Percentiles rank a stretch among this genome's conserved stretches.
These are phyloP conservation scores for Formicarius rufipectus DNA, from an alignment of 2,113 vertebrate genomes.

Conservation along the genomic window DNA sequence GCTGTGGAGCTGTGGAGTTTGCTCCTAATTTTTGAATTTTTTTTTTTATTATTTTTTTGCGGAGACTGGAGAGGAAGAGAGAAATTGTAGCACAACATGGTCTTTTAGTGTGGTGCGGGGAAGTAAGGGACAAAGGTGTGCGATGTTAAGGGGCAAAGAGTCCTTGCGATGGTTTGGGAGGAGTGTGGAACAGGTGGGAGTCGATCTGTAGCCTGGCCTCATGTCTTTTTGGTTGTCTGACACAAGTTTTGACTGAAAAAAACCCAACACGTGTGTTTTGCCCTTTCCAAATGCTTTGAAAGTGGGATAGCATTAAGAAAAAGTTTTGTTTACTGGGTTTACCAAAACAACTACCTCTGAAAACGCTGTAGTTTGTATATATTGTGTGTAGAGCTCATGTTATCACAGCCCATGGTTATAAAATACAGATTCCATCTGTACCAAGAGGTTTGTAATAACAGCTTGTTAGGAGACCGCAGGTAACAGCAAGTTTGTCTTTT, in stretches of 20 bases:
- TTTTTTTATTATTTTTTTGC: too few species aligned
- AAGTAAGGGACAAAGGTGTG: background rate
- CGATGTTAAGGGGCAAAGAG: background rate
- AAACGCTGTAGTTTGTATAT: background rate
- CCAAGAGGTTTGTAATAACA: background rate
- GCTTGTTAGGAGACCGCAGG: background rate
- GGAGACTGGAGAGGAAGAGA: background rate
- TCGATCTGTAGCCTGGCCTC: background rate
- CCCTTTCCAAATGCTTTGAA: background rate
- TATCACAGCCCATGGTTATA: background rate
- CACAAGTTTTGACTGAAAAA: background rate
- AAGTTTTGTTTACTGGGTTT: background rate
- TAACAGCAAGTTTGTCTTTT: background rate
- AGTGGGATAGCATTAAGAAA: background rate
- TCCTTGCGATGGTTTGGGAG: background rate
- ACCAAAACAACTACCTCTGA: background rate
- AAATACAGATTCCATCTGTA: background rate
- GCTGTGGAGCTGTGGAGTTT: background rate
- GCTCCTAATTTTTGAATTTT: too few species aligned
- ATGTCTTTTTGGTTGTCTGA: background rate
- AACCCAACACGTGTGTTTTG: background rate
- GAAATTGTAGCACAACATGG: background rate
- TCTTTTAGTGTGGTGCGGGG: background rate
- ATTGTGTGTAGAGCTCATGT: accelerated
- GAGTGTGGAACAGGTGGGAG: background rate